Conservation (phyloP, 2,888 invertebrate genomes). For the Malthinus seriepunctatus region DNA sequence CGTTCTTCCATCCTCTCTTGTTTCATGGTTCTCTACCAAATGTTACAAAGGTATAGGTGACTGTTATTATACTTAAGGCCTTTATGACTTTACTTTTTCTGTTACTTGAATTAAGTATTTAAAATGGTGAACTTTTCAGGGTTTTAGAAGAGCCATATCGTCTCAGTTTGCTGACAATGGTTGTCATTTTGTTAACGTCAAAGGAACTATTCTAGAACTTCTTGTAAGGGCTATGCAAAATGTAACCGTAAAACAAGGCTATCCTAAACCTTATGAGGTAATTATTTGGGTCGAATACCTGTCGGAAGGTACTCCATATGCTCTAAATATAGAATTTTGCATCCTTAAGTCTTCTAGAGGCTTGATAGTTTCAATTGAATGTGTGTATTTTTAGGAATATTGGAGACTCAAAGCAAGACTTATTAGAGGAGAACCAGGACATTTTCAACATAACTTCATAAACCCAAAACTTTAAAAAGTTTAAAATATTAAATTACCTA, state of each 20-base stretch:
- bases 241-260: constrained; percentile 34
- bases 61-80: too few relatives aligned
- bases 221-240: constrained; percentile 63
- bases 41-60: constrained; percentile 63
- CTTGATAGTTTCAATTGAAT: neutral
- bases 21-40: constrained; percentile 87
- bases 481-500: too few relatives aligned
- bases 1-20: constrained; percentile 84
- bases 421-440: constrained; percentile 49
- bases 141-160: constrained; percentile 77
- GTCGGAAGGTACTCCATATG: too few relatives aligned
- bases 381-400: neutral
- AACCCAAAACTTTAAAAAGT: too few relatives aligned
- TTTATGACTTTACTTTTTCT: neutral
- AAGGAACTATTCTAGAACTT: constrained; percentile 65
- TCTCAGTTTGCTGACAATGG: constrained; percentile 78
- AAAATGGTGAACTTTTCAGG: constrained; percentile 50
- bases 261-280: neutral
- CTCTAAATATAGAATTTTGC: too few relatives aligned
- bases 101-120: neutral
- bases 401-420: constrained; percentile 41
- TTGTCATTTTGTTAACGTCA: constrained; percentile 70
- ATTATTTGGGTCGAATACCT: too few relatives aligned
- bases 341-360: too few relatives aligned
- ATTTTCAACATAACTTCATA: constrained; percentile 39